Evolutionary conservation across 2,888 invertebrate genomes (phyloP), one percentile per base, ranked within the genome.

Genomic region (Oxycera nigricornis): DNA sequence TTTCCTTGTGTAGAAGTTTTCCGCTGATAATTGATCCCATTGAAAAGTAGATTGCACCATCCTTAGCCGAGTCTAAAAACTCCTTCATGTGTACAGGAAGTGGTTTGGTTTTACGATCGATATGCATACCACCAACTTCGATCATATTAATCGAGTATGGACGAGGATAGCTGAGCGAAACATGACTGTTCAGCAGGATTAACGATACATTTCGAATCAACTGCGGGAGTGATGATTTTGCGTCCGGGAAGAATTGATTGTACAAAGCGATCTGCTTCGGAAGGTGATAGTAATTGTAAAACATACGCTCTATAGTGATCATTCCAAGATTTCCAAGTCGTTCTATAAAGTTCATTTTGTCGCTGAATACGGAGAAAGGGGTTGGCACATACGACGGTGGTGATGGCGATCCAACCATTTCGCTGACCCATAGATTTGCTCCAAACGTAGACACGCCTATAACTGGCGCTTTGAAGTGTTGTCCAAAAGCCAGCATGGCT

Each of bases 31-130:
- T 84, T 1, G 85, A 83, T 14, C 88, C 88, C 83, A 88, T 82
- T 0, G 87, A 85, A 75, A 87, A 87, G 76, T 86, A 85, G 22
- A 88, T 82, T 2, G 83, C 86, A 0, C 87, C 88, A 75, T 87
- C 79, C 31, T 79, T 76, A 2, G 87, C 83, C 0, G 80, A 82
- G 35, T 85, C 83, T 2, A 88, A 78, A 57, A 86, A 86, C 20
- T 80, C 77, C 72, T 85, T 80, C 7, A 87, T 81, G 35, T 86
- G 82, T 50, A 74, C 75, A 0, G 85, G 84, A 65, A 85, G 75
- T 0, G 82, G 81, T 7, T 80, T 79, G 1, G 79, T 77, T 20
- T 81, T 77, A 0, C 81, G 80, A 74, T 84, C 82, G n/a, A 85
- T 81, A 67, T 85, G 85, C 80, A 85, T 80, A 28, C 85, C 85